phyloP scores from a whole-genome alignment of 2,113 vertebrate genomes.

The Panthera uncia region DNA sequence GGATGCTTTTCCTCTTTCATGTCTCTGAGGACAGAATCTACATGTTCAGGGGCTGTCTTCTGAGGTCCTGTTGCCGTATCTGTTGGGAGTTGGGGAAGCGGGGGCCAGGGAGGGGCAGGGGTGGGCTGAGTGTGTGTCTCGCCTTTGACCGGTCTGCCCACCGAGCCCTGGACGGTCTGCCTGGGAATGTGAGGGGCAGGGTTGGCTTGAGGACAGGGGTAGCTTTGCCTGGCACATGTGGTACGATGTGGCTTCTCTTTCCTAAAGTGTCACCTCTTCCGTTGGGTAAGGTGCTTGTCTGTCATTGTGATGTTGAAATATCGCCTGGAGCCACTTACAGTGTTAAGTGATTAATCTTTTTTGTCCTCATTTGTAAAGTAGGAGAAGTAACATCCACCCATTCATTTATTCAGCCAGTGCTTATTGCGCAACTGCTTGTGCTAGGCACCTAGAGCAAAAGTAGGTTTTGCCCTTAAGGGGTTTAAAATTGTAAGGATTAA shows the following conservation, averaged over 20 bases:
- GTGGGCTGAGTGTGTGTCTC: not conserved
- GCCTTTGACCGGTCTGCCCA: not conserved
- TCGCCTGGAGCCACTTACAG: not conserved
- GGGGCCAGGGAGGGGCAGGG: too few relatives aligned
- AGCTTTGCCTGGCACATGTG: not conserved
- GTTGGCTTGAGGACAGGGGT: not conserved
- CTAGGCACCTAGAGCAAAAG: not conserved
- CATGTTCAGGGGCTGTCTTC: not conserved
- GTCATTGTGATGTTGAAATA: not conserved
- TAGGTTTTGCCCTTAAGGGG: not conserved
- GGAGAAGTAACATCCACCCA: not conserved
- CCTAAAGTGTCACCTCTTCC: not conserved
- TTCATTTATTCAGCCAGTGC: not conserved
- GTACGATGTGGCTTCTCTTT: not conserved
- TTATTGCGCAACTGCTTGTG: not conserved
- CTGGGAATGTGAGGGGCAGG: not conserved
- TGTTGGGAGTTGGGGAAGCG: not conserved
- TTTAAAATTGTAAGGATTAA: not conserved
- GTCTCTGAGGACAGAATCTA: not conserved
- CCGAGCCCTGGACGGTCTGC: too few relatives aligned
- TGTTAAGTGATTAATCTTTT: not conserved
- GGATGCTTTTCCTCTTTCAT: not conserved
- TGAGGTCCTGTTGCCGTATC: not conserved
- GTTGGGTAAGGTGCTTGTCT: not conserved
- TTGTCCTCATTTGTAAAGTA: not conserved